phyloP scores from a whole-genome alignment of 2,113 vertebrate genomes.

The Hyperoodon ampullatus region DNA sequence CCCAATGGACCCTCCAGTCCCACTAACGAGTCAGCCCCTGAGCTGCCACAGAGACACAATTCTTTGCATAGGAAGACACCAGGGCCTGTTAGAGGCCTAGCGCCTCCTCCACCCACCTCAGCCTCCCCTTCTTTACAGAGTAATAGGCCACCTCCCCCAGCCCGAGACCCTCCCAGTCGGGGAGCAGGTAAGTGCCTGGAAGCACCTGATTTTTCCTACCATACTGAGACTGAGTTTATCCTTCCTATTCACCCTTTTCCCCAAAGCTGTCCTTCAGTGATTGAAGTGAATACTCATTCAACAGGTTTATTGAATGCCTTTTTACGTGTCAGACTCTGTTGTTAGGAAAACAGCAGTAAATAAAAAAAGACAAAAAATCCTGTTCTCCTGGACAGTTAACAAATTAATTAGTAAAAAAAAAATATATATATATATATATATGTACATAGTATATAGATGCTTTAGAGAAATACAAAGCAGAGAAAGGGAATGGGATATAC shows the following conservation, averaged over 20 bases:
- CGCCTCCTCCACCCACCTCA: slow-evolving; percentile 85
- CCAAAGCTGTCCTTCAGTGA: neutral
- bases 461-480: neutral
- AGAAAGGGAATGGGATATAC: neutral
- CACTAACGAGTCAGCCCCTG: slow-evolving; percentile 89
- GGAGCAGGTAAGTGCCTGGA: slow-evolving; percentile 84
- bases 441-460: neutral
- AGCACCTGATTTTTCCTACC: fast-evolving
- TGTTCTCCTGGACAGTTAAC: neutral
- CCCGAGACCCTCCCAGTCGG: slow-evolving; percentile 89
- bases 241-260: neutral
- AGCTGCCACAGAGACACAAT: slow-evolving; percentile 97
- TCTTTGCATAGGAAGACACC: slow-evolving; percentile 92
- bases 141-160: slow-evolving; percentile 87
- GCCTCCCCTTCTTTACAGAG: slow-evolving; percentile 85
- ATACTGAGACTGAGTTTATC: neutral
- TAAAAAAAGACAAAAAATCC: neutral
- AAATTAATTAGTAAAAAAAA: neutral
- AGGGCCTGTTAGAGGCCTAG: slow-evolving; percentile 83
- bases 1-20: slow-evolving; percentile 92
- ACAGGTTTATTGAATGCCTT: neutral
- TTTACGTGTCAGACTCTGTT: neutral
- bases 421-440: neutral
- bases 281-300: neutral
- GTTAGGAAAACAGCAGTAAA: neutral